Evolutionary conservation across 2,113 vertebrate species (phyloP).

Genomic region (Mustelus asterias): DNA sequence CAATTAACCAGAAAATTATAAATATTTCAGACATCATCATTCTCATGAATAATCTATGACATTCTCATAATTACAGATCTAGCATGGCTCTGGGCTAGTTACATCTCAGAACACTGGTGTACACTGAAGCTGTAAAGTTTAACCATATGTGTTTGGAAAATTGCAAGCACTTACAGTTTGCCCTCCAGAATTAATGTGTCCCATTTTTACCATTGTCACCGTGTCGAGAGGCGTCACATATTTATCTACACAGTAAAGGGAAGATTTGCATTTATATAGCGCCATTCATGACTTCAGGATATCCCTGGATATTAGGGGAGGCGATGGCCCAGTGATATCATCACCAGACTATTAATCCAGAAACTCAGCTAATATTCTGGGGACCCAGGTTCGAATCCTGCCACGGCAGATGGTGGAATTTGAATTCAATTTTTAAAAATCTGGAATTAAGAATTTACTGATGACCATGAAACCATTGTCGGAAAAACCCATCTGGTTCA

Average conservation of each 20-base stretch:
- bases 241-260: background rate
- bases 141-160: conserved; percentile 17
- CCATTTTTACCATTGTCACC: background rate
- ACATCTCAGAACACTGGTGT: background rate
- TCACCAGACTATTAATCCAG: too few species aligned
- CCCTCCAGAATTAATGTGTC: conserved; percentile 9
- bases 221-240: background rate
- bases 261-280: background rate
- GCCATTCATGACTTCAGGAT: background rate
- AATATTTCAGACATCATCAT: conserved; percentile 34
- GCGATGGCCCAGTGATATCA: too few species aligned
- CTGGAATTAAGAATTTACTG: too few species aligned
- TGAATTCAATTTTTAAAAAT: too few species aligned
- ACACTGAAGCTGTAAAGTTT: background rate
- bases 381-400: too few species aligned
- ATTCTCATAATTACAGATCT: conserved; percentile 23
- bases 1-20: conserved; percentile 36
- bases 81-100: background rate
- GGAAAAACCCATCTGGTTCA: too few species aligned
- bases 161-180: background rate
- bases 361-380: too few species aligned
- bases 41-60: conserved; percentile 33
- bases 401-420: too few species aligned
- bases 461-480: background rate
- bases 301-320: background rate